A percentile compares a stretch with the other conserved stretches of the same genome.
Evolutionary conservation across 2,113 vertebrate species (phyloP).

Genomic region (Apteryx mantelli): DNA sequence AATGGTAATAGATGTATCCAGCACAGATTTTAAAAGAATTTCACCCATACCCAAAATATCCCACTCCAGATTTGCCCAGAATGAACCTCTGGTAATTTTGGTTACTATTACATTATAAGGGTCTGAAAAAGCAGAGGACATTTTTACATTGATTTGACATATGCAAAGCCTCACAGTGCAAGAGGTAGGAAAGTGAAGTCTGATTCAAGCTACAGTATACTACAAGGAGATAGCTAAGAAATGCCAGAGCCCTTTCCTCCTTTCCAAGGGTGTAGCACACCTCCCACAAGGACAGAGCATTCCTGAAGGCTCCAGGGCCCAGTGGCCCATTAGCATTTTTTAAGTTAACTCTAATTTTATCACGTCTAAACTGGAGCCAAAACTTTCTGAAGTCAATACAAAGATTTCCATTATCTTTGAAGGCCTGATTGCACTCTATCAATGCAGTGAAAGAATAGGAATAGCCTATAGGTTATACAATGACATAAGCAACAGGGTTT

Average conservation of each 20-base stretch:
- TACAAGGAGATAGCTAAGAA: background rate
- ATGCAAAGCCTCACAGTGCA: background rate
- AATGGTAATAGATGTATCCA: background rate
- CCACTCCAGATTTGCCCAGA: background rate
- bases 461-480: background rate
- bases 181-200: background rate
- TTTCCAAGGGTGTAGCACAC: rapidly evolving
- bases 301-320: background rate
- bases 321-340: background rate
- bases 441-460: background rate
- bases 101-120: background rate
- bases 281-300: background rate
- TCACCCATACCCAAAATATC: background rate
- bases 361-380: background rate
- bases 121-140: background rate
- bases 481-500: background rate
- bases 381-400: background rate
- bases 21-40: background rate
- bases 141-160: background rate
- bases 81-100: background rate
- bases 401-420: background rate
- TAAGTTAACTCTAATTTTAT: background rate
- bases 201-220: background rate
- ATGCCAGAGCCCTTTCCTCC: background rate
- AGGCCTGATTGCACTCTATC: background rate